Evolutionary conservation across 2,797 vertebrate genomes (phyloP).

Genomic region (Todus mexicanus): DNA sequence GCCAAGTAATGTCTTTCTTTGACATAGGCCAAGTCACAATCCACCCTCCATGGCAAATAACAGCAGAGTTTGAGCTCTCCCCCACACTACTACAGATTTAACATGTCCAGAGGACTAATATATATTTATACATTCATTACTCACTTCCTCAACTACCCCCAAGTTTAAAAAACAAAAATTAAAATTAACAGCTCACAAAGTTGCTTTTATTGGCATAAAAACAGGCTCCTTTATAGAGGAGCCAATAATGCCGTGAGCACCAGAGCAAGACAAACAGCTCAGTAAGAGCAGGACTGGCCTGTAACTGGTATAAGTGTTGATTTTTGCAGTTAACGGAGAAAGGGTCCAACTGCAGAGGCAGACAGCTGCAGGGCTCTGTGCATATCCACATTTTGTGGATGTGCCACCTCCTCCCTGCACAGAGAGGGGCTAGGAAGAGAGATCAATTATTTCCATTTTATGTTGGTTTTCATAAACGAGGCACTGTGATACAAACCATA

Average conservation of each 20-base stretch:
- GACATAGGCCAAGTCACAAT: neutral
- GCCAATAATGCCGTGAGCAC: neutral
- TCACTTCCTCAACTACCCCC: neutral
- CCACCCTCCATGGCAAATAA: neutral
- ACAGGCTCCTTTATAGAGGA: neutral
- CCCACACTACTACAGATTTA: neutral
- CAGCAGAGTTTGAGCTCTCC: neutral
- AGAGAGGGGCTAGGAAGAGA: rapidly evolving
- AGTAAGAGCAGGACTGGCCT: neutral
- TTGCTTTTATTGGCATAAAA: neutral
- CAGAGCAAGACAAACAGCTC: neutral
- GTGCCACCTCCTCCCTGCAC: neutral
- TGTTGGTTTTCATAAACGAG: neutral
- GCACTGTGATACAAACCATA: neutral
- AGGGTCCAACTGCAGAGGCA: neutral
- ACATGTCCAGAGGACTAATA: neutral
- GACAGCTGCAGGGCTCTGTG: neutral
- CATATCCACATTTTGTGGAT: rapidly evolving
- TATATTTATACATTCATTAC: neutral
- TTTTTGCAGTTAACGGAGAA: neutral
- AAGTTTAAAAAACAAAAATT: neutral
- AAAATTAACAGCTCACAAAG: neutral
- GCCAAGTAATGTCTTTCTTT: neutral
- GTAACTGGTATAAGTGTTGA: neutral
- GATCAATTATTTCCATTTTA: neutral